phyloP scores from a whole-genome alignment of 2,888 invertebrate species.

The Eurytoma adleriae region DNA sequence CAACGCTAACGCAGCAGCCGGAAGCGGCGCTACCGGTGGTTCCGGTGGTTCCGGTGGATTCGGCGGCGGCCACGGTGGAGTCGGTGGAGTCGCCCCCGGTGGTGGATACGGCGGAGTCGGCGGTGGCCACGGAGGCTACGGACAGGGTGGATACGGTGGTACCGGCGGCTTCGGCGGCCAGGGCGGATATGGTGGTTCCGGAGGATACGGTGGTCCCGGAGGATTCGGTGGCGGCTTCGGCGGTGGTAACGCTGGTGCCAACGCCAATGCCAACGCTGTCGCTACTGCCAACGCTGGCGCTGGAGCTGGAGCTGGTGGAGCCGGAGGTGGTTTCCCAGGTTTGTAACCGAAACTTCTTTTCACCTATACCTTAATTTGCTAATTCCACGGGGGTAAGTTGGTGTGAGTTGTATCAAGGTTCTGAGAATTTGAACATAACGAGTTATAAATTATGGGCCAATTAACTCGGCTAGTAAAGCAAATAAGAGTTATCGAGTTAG shows the following conservation, averaged over 20 bases:
- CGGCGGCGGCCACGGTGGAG: slow-evolving; percentile 27
- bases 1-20: background rate
- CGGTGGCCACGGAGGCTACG: background rate
- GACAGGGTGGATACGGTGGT: slow-evolving; percentile 1
- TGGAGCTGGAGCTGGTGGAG: slow-evolving; percentile 49
- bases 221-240: slow-evolving; percentile 20
- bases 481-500: background rate
- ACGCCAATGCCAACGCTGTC: slow-evolving; percentile 47
- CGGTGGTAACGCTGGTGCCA: slow-evolving; percentile 42
- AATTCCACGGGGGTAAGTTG: background rate
- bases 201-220: background rate
- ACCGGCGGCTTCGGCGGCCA: background rate
- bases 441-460: background rate
- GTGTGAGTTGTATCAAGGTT: slow-evolving; percentile 3
- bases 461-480: background rate
- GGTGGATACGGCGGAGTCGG: slow-evolving; percentile 15
- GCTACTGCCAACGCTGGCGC: slow-evolving; percentile 41
- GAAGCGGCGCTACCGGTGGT: background rate
- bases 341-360: background rate
- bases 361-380: background rate
- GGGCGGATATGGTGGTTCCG: background rate
- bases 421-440: background rate
- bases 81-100: background rate
- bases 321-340: slow-evolving; percentile 31
- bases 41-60: slow-evolving; percentile 1